Conservation (phyloP, 2,797 vertebrate genomes). For the Limosa lapponica region DNA sequence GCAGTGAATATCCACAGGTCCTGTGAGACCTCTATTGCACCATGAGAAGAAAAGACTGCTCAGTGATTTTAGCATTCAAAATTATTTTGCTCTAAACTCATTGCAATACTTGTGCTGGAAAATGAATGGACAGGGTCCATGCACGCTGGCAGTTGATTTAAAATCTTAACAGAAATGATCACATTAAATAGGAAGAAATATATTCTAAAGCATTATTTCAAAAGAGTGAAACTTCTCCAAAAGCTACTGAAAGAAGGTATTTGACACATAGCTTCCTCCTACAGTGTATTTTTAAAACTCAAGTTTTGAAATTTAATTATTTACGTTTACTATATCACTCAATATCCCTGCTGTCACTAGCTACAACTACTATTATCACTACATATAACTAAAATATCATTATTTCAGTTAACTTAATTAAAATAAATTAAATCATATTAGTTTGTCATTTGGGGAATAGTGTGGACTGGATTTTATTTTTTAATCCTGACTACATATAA, state of each 20-base stretch:
- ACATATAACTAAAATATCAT: neutral
- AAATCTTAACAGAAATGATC: neutral
- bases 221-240: neutral
- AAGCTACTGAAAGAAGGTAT: neutral
- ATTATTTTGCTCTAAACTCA: neutral
- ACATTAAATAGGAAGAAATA: neutral
- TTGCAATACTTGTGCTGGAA: neutral
- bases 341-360: neutral
- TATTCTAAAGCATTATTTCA: neutral
- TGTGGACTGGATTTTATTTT: neutral
- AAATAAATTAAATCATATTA: neutral
- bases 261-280: neutral
- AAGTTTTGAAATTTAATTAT: neutral
- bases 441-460: neutral
- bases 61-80: neutral
- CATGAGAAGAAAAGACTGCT: neutral
- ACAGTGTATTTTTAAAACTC: neutral
- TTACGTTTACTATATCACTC: neutral
- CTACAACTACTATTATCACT: neutral
- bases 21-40: neutral
- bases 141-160: rapidly evolving
- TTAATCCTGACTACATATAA: neutral
- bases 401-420: neutral
- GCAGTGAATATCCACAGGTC: neutral
- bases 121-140: rapidly evolving